Evolutionary conservation across 1,140 invertebrate species (phyloP), one percentile per base, ranked within the genome.

Genomic region (Leptinotarsa defecta): DNA sequence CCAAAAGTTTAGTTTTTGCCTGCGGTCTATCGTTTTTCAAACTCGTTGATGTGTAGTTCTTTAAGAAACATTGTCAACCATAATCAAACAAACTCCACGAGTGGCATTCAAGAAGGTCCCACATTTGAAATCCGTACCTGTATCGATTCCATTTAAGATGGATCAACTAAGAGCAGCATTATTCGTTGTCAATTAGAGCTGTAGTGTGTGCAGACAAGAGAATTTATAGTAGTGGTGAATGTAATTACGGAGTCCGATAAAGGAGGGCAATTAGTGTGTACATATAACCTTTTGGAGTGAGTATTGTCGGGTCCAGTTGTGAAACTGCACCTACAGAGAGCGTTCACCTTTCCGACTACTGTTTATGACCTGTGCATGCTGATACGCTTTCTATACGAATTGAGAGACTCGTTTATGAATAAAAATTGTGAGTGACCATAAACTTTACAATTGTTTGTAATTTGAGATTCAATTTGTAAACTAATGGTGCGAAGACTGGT

Each of bases 171-270:
- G 15, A 57, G 17, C 52, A 57, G 52, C 52, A 57, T 17, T 19
- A 19, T 57, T 57, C 52, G n/a, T 5, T 19, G 52, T 57, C 52
- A 57, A 57, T 57, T 57, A 57, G 52, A 19, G n/a, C 52, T 19
- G 15, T 15, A 57, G 52, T 57, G 52, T 19, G 52, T 57, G 52
- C 52, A 17, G 52, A 57, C 15, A 57, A 57, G 15, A 57, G 52
- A 57, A 57, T 57, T 57, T 57, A 57, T 57, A 57, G 52, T 57
- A n/a, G 52, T 57, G 15, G 52, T 57, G n/a, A 57, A 57, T 57
- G 52, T 57, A 57, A 57, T 57, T 57, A 57, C 15, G n/a, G 52
- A 57, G 52, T 57, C 52, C 52, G 52, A 57, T 57, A 57, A 57
- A 57, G 52, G 52, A 57, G 17, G n/a, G 52, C 52, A 57, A 57